phyloP scores from a whole-genome alignment of 2,797 vertebrate genomes.

The Bothrops alternatus region DNA sequence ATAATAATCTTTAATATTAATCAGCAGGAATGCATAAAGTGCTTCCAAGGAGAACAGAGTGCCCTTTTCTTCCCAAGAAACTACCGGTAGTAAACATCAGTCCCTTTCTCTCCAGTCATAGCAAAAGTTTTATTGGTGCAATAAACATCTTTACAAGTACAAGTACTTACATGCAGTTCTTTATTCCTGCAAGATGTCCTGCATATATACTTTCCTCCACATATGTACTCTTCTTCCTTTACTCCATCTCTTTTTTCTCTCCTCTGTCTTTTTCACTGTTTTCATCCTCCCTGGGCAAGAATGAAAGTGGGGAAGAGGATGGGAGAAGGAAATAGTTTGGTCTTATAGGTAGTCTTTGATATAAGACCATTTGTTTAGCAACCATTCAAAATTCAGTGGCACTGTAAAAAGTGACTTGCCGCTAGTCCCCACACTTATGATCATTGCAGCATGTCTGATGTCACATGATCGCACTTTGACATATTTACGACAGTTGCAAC shows the following conservation, averaged over 20 bases:
- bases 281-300: not conserved
- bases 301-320: not conserved
- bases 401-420: not conserved
- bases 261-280: not conserved
- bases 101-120: not conserved
- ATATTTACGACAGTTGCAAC: not conserved
- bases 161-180: not conserved
- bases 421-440: not conserved
- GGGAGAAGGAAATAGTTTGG: not conserved
- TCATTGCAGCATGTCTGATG: not conserved
- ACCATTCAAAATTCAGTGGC: not conserved
- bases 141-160: not conserved
- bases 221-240: not conserved
- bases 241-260: not conserved
- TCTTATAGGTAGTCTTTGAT: not conserved
- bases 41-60: not conserved
- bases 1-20: not conserved
- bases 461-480: not conserved
- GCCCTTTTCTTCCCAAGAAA: not conserved
- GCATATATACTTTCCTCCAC: not conserved
- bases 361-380: not conserved
- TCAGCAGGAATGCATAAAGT: not conserved
- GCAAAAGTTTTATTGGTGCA: not conserved
- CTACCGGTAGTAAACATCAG: not conserved
- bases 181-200: not conserved